Base-by-base conservation (phyloP, 2,888 invertebrate species). In the Lochmaea capreae region DNA sequence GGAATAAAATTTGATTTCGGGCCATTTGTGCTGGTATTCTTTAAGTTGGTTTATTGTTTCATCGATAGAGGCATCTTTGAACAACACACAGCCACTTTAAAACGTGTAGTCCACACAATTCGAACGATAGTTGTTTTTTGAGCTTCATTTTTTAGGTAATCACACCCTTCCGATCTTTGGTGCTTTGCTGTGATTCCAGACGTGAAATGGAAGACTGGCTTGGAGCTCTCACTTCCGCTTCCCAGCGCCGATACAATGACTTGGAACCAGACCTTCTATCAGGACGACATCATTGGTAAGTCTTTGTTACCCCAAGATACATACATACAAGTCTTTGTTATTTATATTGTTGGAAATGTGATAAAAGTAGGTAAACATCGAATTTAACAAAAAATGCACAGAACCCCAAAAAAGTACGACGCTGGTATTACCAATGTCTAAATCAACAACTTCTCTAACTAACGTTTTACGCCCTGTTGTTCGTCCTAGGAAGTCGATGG, bases 151-250 rank as follows among this genome's bases (percentile, higher is more conserved):
- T 33, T 33, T 8, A 82, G 82, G 80, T 82, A 82, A 94, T 94
- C 88, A 94, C 94, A 84, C 92, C 94, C 26, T 92, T 93, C 83
- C 91, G 94, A 81, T 93, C 93, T 78, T 87, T 95, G 83, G 93
- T 95, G 82, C 89, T 95, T 86, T 93, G 93, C 85, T 93, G 94
- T 46, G 95, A 96, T 83, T 93, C 90, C 67, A 91, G 95, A 81
- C 89, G 91, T 85, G 95, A 96, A 85, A 97, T 97, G 97, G 97
- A 97, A 88, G 93, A 95, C 84, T 97, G 97, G 97, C 90, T 97
- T 77, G 90, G 92, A 68, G 94, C 95, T 39, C 88, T 97, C 70
- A 94, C 95, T 85, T 92, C 93, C 81, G 93, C 94, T 43, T 89
- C 90, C 46, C 89, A 89, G 76, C 87, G 87, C 77, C 88, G 86